Evolutionary conservation across 2,113 vertebrate genomes (phyloP), one percentile per base, ranked within the genome.

Genomic region (Mixornis gularis): DNA sequence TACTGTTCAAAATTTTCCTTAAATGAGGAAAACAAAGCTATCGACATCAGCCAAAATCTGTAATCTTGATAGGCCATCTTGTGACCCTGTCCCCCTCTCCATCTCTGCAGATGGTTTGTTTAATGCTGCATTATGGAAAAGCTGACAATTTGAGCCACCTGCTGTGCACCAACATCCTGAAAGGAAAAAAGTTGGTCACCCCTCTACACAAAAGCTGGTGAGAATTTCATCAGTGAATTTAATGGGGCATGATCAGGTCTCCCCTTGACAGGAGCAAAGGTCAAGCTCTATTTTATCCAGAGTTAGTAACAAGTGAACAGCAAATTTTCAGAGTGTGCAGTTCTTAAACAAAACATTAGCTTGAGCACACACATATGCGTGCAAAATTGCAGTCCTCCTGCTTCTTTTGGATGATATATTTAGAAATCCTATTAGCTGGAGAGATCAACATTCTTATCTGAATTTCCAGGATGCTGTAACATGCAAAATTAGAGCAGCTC

Each of bases 371-470:
- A 87, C 60, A 80, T 58, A 53, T 19, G 38, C 26, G 6, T 5
- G 0, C 87, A 81, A 87, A 91, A 93, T 87, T 89, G 87, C 83
- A 94, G 86, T 76, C 62, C 79, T 94, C 72, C 74, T 90, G 70
- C 90, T 94, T 68, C 88, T 93, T 93, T 51, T 74, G 66, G 90
- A 91, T 73, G 95, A 94, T 96, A 95, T 95, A 96, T 96, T 95
- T 96, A 95, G 91, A 95, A 96, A 96, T 93, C 94, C 94, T 94
- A 96, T 96, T 96, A 96, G 95, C 96, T 90, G 60, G 90, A 95
- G 94, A 96, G 94, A 95, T 96, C 96, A 96, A 92, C 93, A 90
- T 95, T 94, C 95, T 96, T 95, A 95, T 95, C 95, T 91, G 96
- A 95, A 94, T 91, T 93, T 96, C 95, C 96, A 96, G 93, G 93